These are phyloP conservation scores for Poeciliopsis presidionis DNA, from an alignment of 2,797 vertebrate species.

Conservation along the genomic window DNA sequence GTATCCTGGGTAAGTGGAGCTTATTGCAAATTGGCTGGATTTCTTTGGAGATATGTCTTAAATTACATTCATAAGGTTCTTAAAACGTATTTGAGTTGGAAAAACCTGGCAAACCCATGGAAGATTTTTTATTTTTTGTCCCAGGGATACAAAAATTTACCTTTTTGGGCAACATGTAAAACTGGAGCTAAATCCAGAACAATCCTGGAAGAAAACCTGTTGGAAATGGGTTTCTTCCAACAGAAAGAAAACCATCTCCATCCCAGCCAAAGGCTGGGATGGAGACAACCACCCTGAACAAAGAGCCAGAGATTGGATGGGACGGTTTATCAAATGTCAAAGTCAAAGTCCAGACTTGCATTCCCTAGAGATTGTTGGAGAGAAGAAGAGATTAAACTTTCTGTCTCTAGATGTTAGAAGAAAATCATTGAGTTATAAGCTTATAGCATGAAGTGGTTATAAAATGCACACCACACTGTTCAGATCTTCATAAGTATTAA, in stretches of 20 bases:
- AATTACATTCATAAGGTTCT: too few relatives aligned
- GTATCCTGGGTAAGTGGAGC: too few relatives aligned
- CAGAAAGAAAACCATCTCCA: too few relatives aligned
- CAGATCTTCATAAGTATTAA: background rate
- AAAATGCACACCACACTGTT: background rate
- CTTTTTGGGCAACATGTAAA: background rate
- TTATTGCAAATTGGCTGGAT: too few relatives aligned
- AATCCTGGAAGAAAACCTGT: background rate
- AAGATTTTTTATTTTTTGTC: background rate
- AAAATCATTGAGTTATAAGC: background rate
- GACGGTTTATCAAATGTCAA: background rate
- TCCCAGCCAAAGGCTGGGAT: too few relatives aligned
- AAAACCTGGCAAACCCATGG: background rate
- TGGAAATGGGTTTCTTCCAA: too few relatives aligned
- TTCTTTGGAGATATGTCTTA: too few relatives aligned
- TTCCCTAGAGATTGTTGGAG: background rate
- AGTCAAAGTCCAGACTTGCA: background rate
- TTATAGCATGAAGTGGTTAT: too few relatives aligned
- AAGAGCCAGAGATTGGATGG: background rate
- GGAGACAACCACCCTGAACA: background rate
- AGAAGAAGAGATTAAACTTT: background rate
- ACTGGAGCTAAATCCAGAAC: background rate
- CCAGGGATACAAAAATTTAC: background rate
- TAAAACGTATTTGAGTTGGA: too few relatives aligned
- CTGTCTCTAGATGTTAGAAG: background rate